phyloP scores from a whole-genome alignment of 2,888 invertebrate genomes.

The Patella depressa region DNA sequence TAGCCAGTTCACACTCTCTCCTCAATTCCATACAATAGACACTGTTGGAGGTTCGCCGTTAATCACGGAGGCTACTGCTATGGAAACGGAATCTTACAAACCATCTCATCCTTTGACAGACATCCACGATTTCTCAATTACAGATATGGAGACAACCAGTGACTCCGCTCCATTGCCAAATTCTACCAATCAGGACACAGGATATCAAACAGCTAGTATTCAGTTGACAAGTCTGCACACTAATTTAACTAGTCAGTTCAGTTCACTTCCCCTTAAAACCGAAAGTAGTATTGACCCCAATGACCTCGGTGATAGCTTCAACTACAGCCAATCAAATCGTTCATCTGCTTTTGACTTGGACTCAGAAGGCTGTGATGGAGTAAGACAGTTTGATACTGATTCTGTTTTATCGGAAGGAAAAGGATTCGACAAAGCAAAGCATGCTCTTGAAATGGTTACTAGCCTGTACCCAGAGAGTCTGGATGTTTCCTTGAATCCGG shows the following conservation, averaged over 20 bases:
- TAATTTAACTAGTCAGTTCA: conserved; percentile 54
- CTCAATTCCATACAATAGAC: not conserved
- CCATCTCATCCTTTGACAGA: conserved; percentile 42
- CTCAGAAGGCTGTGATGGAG: conserved; percentile 16
- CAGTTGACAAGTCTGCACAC: conserved; percentile 50
- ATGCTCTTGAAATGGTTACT: conserved; percentile 45
- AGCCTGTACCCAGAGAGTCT: conserved; percentile 39
- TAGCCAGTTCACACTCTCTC: conserved; percentile 41
- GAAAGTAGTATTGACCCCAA: conserved; percentile 26
- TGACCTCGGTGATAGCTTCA: conserved; percentile 20
- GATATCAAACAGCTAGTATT: conserved; percentile 65
- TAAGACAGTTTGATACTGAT: conserved; percentile 18
- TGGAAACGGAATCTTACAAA: not conserved
- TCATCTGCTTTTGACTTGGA: conserved; percentile 29
- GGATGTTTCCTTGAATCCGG: conserved; percentile 29
- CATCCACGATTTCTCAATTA: conserved; percentile 44
- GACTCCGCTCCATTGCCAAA: conserved; percentile 45
- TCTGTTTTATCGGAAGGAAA: conserved; percentile 34
- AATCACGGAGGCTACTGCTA: conserved; percentile 13
- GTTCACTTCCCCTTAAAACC: conserved; percentile 48
- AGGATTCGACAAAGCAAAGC: conserved; percentile 46
- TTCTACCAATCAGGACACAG: conserved; percentile 63
- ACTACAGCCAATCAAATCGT: conserved; percentile 10
- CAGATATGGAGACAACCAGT: conserved; percentile 43
- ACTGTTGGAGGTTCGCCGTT: not conserved